phyloP scores from a whole-genome alignment of 2,797 vertebrate genomes.

The Cottoperca gobio region DNA sequence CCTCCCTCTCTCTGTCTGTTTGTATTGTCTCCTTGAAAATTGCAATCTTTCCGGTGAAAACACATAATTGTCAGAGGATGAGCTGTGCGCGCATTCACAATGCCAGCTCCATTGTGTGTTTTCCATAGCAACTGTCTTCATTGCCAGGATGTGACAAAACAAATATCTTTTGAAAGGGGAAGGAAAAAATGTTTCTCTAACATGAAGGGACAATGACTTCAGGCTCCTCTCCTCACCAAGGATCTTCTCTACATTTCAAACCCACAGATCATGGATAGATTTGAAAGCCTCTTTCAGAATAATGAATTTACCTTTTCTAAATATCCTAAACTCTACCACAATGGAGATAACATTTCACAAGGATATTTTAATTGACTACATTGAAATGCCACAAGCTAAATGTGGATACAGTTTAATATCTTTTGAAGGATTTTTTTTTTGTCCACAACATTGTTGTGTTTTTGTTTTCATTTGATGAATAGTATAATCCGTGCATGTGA shows the following conservation, averaged over 20 bases:
- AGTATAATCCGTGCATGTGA: not conserved
- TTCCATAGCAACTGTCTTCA: conserved; percentile 85
- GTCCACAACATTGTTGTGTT: not conserved
- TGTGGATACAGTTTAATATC: conserved; percentile 18
- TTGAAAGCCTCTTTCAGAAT: conserved; percentile 60
- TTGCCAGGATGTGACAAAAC: conserved; percentile 81
- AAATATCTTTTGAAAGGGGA: conserved; percentile 76
- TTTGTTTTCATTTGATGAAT: conserved; percentile 9
- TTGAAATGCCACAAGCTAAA: conserved; percentile 31
- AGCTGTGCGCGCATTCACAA: conserved; percentile 76
- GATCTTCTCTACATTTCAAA: conserved; percentile 60
- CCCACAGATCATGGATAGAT: conserved; percentile 52
- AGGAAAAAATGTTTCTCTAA: conserved; percentile 68
- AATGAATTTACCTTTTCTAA: conserved; percentile 61
- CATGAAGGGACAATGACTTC: conserved; percentile 69
- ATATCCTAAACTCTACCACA: conserved; percentile 51
- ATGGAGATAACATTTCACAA: conserved; percentile 41
- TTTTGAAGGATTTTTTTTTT: conserved; percentile 16
- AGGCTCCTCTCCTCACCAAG: conserved; percentile 57
- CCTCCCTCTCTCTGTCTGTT: conserved; percentile 69
- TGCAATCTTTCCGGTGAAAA: conserved; percentile 80
- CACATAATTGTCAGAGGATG: conserved; percentile 78
- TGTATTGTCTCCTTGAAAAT: conserved; percentile 82
- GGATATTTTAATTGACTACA: conserved; percentile 54
- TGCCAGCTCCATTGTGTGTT: conserved; percentile 77